Evolutionary conservation across 2,113 vertebrate genomes (phyloP), one percentile per base, ranked within the genome.

Genomic region (Alaudala cheleensis): DNA sequence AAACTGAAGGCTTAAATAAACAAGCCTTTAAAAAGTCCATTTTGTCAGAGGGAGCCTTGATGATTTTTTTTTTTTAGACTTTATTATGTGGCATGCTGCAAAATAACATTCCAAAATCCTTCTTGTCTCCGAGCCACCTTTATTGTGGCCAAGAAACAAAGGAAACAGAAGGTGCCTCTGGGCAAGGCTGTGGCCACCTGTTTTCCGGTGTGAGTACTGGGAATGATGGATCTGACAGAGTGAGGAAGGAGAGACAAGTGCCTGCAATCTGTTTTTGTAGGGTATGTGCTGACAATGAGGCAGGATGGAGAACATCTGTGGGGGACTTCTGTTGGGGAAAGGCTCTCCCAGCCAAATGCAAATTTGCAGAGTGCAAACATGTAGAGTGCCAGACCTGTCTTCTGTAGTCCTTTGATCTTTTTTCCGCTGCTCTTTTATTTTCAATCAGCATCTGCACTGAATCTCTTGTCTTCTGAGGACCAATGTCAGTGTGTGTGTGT

Each of bases 31-130:
- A 74, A 80, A 86, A 58, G 20, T 29, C 17, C 6, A 40, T 47
- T 69, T 69, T 72, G 12, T 61, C 0, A 0, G 44, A 60, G 10
- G 12, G 4, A 50, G 6, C 18, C 21, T 26, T 62, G 28, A 31
- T 74, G 23, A 45, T 60, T 37, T 37, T 37, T 60, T 37, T 37
- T 37, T 80, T 77, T 81, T 28, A 72, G 31, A 28, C 23, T 81
- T 77, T 72, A 21, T 57, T 57, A 71, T 64, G n/a, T 80, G 26
- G 3, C 21, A 34, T 49, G 8, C 6, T 54, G 42, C 24, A 87
- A 79, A 81, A 81, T n/a, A 76, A 60, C 17, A 44, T 24, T 61
- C 24, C 7, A 26, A 88, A 84, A 54, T 24, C 26, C 34, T 37
- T 13, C 15, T 62, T 3, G 2, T 56, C 47, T 61, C 19, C 2